Conservation (phyloP, 2,113 vertebrate genomes). For the Xerus inauris region DNA sequence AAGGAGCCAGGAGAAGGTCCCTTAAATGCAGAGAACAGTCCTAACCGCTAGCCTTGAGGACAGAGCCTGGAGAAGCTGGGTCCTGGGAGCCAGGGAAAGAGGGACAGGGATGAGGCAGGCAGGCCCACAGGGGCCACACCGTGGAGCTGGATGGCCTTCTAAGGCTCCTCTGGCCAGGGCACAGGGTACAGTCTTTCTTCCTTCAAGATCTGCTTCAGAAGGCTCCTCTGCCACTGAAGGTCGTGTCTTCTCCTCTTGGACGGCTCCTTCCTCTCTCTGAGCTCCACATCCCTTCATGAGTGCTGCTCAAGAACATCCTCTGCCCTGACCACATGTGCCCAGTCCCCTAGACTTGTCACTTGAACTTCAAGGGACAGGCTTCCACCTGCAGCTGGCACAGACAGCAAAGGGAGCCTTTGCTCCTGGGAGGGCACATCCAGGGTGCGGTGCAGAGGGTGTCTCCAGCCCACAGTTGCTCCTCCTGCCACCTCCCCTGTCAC, state of each 20-base stretch:
- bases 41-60: background rate
- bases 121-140: accelerated
- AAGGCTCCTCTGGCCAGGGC: background rate
- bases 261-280: background rate
- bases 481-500: no score
- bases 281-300: accelerated
- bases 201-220: background rate
- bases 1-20: background rate
- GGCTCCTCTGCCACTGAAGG: accelerated
- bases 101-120: accelerated
- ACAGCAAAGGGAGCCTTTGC: background rate
- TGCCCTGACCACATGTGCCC: accelerated
- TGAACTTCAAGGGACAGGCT: background rate
- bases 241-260: background rate
- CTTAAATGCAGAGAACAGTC: background rate
- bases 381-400: background rate
- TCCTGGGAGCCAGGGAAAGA: no score
- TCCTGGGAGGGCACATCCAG: no score
- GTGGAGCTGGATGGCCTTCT: no score
- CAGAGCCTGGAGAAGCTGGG: background rate
- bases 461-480: accelerated
- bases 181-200: background rate
- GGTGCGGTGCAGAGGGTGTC: no score
- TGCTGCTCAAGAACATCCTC: background rate
- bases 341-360: accelerated